Base-by-base conservation (phyloP, 2,113 vertebrate genomes). In the Clarias magur region DNA sequence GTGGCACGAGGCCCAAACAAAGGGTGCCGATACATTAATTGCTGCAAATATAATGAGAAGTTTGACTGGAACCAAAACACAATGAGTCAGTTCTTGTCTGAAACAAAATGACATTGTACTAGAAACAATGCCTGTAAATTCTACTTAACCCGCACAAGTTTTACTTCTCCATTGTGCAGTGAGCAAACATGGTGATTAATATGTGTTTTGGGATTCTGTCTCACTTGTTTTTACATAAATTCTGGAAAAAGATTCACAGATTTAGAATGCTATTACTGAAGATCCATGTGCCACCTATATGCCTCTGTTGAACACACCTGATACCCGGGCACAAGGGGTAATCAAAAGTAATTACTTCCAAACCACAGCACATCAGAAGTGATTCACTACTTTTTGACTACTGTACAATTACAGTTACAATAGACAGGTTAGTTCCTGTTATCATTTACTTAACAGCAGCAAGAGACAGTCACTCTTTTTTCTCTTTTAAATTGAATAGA, bases 101-200 rank as follows among this genome's bases (percentile, higher is more conserved):
- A 83, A 67, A 83, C 62, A 67, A 34, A 82, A 82, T 65, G 19
- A 42, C 60, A 54, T 53, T 67, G 81, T 83, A 67, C 15, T 83
- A 25, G 65, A 60, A 83, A 83, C 23, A 67, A 67, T 83, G 13
- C 38, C 27, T 2, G 6, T 82, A 42, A 38, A 62, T 42, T 60
- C 34, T 15, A 38, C 56, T 42, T 67, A 65, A n/a, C 48, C 80
- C 38, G 11, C 10, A 23, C 9, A 9, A n/a, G 8, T 65, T 65
- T 21, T 53, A 53, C 42, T 67, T 12, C 21, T 25, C 38, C 25
- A 17, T 67, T 65, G 65, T 34, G 78, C 19, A 67, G 15, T 54
- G 4, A 53, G 59, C 12, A 82, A 82, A n/a, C 60, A 63, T 42
- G 19, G 62, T 6, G n/a, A 65, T 27, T 53, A 82, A 67, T 81